Evolutionary conservation across 2,888 invertebrate species (phyloP).

Genomic region (Euzophera pinguis): DNA sequence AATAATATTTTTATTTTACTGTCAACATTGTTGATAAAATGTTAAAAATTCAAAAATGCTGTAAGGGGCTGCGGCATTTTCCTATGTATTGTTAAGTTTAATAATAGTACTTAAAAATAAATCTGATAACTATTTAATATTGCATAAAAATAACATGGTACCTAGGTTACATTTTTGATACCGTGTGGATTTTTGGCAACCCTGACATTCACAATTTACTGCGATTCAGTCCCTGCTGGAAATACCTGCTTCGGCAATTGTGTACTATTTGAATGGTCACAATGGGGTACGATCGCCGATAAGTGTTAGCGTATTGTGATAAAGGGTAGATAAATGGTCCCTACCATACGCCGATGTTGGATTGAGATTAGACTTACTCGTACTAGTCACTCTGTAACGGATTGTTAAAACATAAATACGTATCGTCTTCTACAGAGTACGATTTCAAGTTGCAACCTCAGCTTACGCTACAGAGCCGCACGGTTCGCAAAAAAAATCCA

Average conservation of each 20-base stretch:
- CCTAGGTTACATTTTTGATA: not conserved
- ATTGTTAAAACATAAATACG: not conserved
- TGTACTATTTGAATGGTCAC: constrained; percentile 42
- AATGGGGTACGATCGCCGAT: constrained; percentile 33
- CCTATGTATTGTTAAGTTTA: no score
- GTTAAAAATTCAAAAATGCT: no score
- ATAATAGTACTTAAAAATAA: no score
- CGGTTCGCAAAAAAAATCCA: no score
- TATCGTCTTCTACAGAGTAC: no score
- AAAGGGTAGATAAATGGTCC: constrained; percentile 1
- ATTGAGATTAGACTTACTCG: constrained; percentile 13
- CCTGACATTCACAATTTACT: constrained; percentile 52
- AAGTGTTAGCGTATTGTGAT: constrained; percentile 1
- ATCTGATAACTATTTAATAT: no score
- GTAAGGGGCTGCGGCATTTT: no score
- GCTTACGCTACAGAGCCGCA: no score
- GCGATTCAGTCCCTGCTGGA: constrained; percentile 40
- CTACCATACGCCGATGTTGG: constrained; percentile 4
- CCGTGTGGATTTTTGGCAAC: constrained; percentile 26
- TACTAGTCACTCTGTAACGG: not conserved
- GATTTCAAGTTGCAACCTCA: no score
- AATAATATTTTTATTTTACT: no score
- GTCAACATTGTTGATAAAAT: no score
- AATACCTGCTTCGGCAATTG: constrained; percentile 38
- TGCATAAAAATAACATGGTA: no score